Base-by-base conservation (phyloP, 2,888 invertebrate species). In the Conchocele bisecta region DNA sequence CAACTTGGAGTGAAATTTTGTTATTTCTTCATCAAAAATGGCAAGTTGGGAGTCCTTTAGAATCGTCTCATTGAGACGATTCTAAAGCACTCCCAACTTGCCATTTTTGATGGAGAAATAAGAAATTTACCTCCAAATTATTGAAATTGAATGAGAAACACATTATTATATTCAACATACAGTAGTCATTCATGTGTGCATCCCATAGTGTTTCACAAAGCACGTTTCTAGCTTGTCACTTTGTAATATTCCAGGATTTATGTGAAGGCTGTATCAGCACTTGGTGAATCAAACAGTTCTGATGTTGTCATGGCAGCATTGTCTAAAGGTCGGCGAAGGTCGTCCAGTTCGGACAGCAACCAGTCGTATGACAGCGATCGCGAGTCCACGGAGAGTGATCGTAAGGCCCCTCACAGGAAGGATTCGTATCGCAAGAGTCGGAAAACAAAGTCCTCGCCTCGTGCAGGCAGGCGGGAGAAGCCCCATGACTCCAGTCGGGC, bases 241-340 rank as follows among this genome's bases (percentile, higher is more conserved):
- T n/a, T n/a, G n/a, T n/a, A n/a, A n/a, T 13, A 29, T 74, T 83
- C 6, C 81, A 89, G 89, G 63, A 79, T 89, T 33, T 85, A 83
- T 76, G 83, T 89, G 35, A 85, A 84, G 46, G 89, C 86, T 22
- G 83, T 89, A 44, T 88, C 89, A 13, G 82, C 83, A 3, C 74
- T 87, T 39, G 89, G 89, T n/a, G 89, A 89, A 61, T 89, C 89
- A 1, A 82, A 80, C 37, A 82, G 85, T 57, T 89, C 89, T 24
- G 86, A 89, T 73, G 75, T 85, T 39, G 79, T 89, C 26, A 83
- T 86, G 79, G 84, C 85, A 31, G 84, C 84, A 28, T 64, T 86
- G 53, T 81, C 84, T 11, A 74, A 74, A 41, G 72, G 77, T 17
- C 64, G 68, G 22, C 68, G 72, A 41, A 63, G 73, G 41, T 69